phyloP scores from a whole-genome alignment of 2,888 invertebrate genomes.

The Carterocephalus palaemon region DNA sequence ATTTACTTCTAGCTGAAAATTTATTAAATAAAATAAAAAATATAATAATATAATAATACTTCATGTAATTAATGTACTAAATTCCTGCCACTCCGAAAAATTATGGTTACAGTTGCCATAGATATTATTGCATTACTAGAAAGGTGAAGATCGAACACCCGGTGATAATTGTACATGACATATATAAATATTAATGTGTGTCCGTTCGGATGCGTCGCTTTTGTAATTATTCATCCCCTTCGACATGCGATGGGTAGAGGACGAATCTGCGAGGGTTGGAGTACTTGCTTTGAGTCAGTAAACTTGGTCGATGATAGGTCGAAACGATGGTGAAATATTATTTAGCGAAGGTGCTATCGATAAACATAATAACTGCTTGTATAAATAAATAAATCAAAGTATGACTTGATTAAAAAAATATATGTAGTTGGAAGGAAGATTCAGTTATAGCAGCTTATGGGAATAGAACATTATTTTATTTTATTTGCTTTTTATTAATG shows the following conservation, averaged over 20 bases:
- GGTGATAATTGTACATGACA: slow-evolving; percentile 53
- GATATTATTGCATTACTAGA: slow-evolving; percentile 36
- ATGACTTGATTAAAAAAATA: too few relatives aligned
- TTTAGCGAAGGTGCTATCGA: too few relatives aligned
- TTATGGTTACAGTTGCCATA: slow-evolving; percentile 9
- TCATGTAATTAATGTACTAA: too few relatives aligned
- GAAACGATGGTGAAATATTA: neutral
- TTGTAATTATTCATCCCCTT: slow-evolving; percentile 34
- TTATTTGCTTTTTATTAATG: too few relatives aligned
- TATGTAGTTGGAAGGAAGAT: too few relatives aligned
- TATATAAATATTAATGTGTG: slow-evolving; percentile 50
- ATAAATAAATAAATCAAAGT: too few relatives aligned
- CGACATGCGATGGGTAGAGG: slow-evolving; percentile 6
- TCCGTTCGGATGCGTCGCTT: slow-evolving; percentile 39
- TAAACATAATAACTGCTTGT: too few relatives aligned
- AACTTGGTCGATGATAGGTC: slow-evolving; percentile 12
- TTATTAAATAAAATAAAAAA: too few relatives aligned
- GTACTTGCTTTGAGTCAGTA: slow-evolving; percentile 7
- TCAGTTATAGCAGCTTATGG: too few relatives aligned
- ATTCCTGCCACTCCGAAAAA: neutral
- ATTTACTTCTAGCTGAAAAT: too few relatives aligned
- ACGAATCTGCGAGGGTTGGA: neutral
- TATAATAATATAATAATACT: too few relatives aligned
- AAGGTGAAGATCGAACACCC: slow-evolving; percentile 36
- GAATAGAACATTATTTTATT: too few relatives aligned